Conservation (phyloP, 1,140 invertebrate species). For the Bombus polaris region DNA sequence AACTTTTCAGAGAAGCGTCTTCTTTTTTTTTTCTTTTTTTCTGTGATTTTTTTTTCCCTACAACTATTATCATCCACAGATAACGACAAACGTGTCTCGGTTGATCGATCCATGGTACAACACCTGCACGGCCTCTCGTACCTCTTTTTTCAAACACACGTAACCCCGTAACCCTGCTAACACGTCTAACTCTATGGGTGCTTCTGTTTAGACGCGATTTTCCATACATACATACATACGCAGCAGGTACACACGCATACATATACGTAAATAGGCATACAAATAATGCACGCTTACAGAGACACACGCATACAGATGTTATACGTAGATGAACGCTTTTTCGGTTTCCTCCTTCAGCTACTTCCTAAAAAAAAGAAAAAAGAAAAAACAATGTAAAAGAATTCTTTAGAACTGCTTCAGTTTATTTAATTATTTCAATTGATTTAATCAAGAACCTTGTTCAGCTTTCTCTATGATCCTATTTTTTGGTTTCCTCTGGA, state of each 20-base stretch:
- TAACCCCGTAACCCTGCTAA: constrained; percentile 69
- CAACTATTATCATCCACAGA: neutral
- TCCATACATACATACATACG: neutral
- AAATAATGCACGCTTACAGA: neutral
- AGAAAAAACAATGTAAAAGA: too few species aligned
- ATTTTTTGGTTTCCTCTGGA: neutral
- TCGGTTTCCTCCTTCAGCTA: neutral
- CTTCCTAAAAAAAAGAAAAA: neutral
- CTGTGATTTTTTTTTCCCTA: neutral
- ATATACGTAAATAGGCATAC: neutral
- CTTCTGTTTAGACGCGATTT: constrained; percentile 46
- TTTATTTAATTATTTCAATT: neutral
- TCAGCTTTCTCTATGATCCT: neutral
- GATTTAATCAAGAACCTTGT: too few species aligned
- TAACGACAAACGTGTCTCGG: neutral
- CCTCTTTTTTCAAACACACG: constrained; percentile 11
- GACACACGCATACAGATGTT: constrained; percentile 10
- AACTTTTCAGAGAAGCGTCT: neutral
- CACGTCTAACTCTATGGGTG: constrained; percentile 66
- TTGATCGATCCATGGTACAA: constrained; percentile 46
- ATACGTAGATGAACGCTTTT: constrained; percentile 8
- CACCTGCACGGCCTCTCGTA: constrained; percentile 64
- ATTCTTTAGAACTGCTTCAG: too few species aligned
- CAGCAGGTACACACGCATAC: neutral
- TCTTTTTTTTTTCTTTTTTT: neutral